Conservation (phyloP, 2,113 vertebrate genomes). For the Corynorhinus townsendii region DNA sequence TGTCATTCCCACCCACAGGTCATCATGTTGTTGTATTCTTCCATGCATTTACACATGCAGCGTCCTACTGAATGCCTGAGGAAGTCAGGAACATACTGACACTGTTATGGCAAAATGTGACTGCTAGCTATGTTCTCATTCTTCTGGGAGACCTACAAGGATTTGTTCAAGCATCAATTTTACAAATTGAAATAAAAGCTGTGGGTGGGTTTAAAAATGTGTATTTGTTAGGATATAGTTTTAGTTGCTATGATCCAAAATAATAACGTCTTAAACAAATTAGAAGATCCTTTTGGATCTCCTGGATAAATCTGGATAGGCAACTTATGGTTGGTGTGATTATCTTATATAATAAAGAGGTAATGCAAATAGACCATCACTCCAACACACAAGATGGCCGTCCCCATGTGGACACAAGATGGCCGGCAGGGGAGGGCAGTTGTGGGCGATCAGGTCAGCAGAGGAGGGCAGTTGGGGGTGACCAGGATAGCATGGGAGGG, state of each 20-base stretch:
- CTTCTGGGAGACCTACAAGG: background rate
- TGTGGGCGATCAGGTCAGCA: too few relatives aligned
- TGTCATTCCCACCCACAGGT: too few relatives aligned
- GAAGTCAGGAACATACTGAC: background rate
- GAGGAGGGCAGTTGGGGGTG: too few relatives aligned
- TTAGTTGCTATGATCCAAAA: background rate
- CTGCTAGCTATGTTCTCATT: background rate
- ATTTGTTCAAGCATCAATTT: background rate
- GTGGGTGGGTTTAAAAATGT: background rate
- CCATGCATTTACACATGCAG: background rate
- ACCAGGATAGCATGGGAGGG: too few relatives aligned
- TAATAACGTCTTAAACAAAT: background rate
- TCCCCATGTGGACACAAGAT: too few relatives aligned
- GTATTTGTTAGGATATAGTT: background rate
- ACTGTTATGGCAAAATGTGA: background rate
- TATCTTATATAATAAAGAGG: too few relatives aligned
- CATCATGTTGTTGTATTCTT: background rate
- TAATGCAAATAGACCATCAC: too few relatives aligned
- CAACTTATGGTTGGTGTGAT: background rate
- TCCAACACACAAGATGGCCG: too few relatives aligned
- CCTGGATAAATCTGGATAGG: background rate
- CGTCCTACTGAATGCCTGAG: background rate
- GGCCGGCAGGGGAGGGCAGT: too few relatives aligned
- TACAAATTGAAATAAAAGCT: background rate
- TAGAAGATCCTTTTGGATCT: background rate